Base-by-base conservation (phyloP, 1,140 invertebrate genomes). In the Solenopsis fugax region DNA sequence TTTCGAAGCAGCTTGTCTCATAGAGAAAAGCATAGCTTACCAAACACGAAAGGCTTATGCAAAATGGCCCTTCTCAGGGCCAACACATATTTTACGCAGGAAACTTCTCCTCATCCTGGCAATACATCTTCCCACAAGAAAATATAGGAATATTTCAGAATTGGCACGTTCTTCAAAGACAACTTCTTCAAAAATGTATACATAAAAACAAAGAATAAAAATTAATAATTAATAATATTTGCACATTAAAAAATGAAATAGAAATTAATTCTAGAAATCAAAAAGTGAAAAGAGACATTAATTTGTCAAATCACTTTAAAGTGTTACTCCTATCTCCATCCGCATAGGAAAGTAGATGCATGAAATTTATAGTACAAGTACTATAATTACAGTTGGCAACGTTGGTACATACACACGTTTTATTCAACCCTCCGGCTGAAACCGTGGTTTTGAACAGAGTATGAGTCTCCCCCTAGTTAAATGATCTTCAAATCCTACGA, bases 351-450 rank as follows among this genome's bases (percentile, higher is more conserved):
- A 73, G 13, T 72, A 82, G 13, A 2, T 29, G 52, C 41, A 13
- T 52, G 41, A 73, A 58, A 82, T 82, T 82, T 73, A 48, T 56
- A 12, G 16, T 29, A 16, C 45, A 58, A 24, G 24, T 82, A n/a
- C 5, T 4, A 58, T 82, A 82, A 73, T 82, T 73, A 60, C 16
- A 24, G 41, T 82, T 73, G 67, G 67, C 24, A 82, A 73, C 24
- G 41, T 13, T 29, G 84, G 37, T 91, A 87, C 67, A 54, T 50
- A 52, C 64, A 82, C n/a, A 67, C 60, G 72, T 84, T 73, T 84
- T 69, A 60, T 84, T 87, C 87, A 64, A 77, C 87, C 90, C 85
- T 64, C 86, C 76, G 69, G 37, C 24, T 67, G 77, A 65, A 41
- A 73, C 21, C 75, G 65, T 78, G 45, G 45, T 29, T 87, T 50